These are phyloP conservation scores for Cygnus atratus DNA, from an alignment of 2,113 vertebrate genomes.

Conservation along the genomic window DNA sequence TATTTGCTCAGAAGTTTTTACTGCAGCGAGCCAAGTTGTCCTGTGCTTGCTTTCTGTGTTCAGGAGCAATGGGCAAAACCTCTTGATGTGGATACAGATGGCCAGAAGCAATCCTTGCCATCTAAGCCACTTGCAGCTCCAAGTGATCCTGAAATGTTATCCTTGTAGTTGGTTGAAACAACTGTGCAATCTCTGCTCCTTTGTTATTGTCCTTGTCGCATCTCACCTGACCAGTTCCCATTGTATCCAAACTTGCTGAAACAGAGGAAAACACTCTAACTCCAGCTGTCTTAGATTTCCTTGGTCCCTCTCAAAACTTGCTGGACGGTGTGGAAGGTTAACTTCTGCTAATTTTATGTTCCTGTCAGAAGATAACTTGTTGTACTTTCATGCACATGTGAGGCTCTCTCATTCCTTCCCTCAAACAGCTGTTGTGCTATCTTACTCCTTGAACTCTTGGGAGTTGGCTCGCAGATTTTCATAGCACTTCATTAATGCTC, in stretches of 20 bases:
- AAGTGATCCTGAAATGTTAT: background rate
- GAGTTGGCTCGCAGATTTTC: background rate
- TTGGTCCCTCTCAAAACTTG: background rate
- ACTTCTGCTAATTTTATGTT: background rate
- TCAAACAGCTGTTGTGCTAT: background rate
- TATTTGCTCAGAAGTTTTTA: background rate
- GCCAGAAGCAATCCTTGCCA: background rate
- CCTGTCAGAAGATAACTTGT: background rate
- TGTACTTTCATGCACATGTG: accelerated
- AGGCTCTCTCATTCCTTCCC: background rate
- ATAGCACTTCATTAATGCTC: background rate
- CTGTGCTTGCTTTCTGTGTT: accelerated
- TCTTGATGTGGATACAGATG: background rate
- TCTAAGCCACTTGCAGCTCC: background rate
- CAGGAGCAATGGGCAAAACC: background rate
- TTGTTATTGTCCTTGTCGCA: background rate
- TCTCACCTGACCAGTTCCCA: background rate
- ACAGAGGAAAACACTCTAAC: background rate
- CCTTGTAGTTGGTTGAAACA: background rate
- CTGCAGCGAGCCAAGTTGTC: background rate
- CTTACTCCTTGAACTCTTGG: background rate
- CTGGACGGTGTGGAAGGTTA: background rate
- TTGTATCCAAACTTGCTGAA: background rate
- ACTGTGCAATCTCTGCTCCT: background rate
- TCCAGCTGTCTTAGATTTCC: background rate